Conservation (phyloP, 2,888 invertebrate species). For the Halictus quadricinctus region DNA sequence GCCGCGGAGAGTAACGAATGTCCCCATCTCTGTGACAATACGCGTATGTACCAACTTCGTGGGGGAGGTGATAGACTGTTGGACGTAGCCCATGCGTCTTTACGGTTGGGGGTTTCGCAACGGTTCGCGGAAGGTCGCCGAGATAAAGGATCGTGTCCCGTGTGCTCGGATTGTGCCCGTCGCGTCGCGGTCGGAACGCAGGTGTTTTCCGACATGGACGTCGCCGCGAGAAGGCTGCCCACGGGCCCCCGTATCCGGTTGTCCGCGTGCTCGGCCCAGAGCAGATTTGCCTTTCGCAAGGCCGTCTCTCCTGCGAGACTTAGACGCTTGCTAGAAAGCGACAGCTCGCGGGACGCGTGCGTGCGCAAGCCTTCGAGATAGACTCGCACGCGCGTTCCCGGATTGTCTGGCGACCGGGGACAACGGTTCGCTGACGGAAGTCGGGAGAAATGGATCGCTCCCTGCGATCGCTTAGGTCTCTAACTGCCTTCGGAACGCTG, state of each 20-base stretch:
- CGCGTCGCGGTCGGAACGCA: constrained; percentile 44
- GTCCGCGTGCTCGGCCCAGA: constrained; percentile 24
- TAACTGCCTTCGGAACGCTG: not conserved
- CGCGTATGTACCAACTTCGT: not conserved
- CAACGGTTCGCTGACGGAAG: constrained; percentile 10
- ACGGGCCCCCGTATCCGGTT: constrained; percentile 49
- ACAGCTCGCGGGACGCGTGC: constrained; percentile 23
- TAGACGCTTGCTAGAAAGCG: constrained; percentile 41
- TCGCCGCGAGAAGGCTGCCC: constrained; percentile 55
- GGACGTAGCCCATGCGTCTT: not conserved
- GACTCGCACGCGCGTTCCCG: constrained; percentile 2
- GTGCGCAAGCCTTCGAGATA: not conserved
- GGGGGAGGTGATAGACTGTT: not conserved
- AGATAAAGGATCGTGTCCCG: constrained; percentile 56
- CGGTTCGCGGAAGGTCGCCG: constrained; percentile 57
- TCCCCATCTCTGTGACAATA: constrained; percentile 18
- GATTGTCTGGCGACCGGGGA: constrained; percentile 11
- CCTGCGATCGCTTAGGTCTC: not conserved
- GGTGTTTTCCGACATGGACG: constrained; percentile 59
- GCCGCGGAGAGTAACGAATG: constrained; percentile 16
- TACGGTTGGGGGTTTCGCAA: constrained; percentile 51
- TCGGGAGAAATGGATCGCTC: constrained; percentile 4
- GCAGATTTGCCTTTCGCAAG: constrained; percentile 61
- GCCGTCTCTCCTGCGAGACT: constrained; percentile 46
- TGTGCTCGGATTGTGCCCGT: constrained; percentile 37